phyloP scores from a whole-genome alignment of 1,140 invertebrate genomes.

The Lysiphlebus fabarum region DNA sequence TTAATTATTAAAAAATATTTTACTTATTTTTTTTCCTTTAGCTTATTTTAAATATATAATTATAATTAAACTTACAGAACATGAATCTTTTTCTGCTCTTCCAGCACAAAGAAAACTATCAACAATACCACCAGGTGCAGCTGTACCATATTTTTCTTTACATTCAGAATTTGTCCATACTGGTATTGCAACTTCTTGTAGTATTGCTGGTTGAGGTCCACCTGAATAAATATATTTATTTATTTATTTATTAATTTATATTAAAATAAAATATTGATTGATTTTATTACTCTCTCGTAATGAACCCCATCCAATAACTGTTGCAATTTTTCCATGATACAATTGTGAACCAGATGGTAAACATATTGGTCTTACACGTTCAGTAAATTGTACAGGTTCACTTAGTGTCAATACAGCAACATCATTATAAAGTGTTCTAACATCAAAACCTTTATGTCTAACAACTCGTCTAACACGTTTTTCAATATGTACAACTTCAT shows the following conservation, averaged over 20 bases:
- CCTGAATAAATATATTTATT: constrained; percentile 59
- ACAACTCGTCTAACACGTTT: constrained; percentile 77
- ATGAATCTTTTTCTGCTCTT: constrained; percentile 77
- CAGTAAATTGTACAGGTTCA: constrained; percentile 70
- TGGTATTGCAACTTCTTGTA: constrained; percentile 80
- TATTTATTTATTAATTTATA: constrained; percentile 15
- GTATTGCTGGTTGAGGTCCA: constrained; percentile 73
- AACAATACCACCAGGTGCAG: constrained; percentile 83
- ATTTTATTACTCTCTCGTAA: constrained; percentile 67
- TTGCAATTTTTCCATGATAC: constrained; percentile 68
- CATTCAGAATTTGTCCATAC: constrained; percentile 81
- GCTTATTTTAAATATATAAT: too few species aligned
- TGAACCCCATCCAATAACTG: constrained; percentile 83
- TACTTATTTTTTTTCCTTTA: too few species aligned
- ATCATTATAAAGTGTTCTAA: constrained; percentile 82
- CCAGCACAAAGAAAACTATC: constrained; percentile 85
- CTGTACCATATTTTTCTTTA: constrained; percentile 74
- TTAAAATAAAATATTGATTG: constrained; percentile 2
- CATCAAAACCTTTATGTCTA: constrained; percentile 78
- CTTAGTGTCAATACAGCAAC: constrained; percentile 81
- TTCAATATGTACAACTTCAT: constrained; percentile 71
- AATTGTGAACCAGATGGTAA: constrained; percentile 64
- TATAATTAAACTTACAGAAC: constrained; percentile 74
- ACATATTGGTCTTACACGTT: constrained; percentile 78
- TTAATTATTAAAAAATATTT: too few species aligned